These are phyloP conservation scores for Cephus spinipes DNA, from an alignment of 2,888 invertebrate species.

Conservation along the genomic window DNA sequence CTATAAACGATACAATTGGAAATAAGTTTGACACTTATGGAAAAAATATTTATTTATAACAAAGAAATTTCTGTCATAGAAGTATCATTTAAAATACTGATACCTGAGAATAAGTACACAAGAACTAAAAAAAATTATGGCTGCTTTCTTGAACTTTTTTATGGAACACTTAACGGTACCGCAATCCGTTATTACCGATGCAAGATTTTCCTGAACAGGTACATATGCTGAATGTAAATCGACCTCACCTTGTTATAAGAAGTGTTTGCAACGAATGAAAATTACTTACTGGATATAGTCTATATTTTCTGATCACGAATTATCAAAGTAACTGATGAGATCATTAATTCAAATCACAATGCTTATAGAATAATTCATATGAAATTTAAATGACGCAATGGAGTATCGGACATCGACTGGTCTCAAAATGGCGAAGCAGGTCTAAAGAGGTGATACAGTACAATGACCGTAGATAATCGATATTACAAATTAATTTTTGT, in stretches of 20 bases:
- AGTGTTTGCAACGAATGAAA: no score
- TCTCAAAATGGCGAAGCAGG: background rate
- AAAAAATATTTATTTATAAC: background rate
- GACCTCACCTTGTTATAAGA: no score
- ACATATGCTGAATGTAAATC: no score
- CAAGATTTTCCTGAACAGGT: slow-evolving; percentile 31
- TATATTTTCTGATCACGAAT: no score
- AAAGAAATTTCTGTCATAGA: background rate
- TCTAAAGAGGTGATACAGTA: background rate
- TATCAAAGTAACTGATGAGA: no score
- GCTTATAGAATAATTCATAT: no score
- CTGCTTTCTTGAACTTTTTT: slow-evolving; percentile 5
- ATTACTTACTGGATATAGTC: no score
- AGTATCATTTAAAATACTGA: background rate
- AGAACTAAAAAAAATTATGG: background rate
- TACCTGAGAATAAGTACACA: background rate
- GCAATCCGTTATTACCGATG: slow-evolving; percentile 31
- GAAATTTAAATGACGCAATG: background rate
- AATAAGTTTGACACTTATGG: background rate
- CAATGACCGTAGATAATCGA: background rate
- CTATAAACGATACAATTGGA: background rate
- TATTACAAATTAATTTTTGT: background rate
- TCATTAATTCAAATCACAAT: no score
- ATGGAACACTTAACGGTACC: slow-evolving; percentile 44
- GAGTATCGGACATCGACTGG: no score